Percentiles rank a stretch among this genome's conserved stretches.
Conservation (phyloP, 37 sponge, comb jelly and placozoan genomes). For the Eunapius fragilis region DNA sequence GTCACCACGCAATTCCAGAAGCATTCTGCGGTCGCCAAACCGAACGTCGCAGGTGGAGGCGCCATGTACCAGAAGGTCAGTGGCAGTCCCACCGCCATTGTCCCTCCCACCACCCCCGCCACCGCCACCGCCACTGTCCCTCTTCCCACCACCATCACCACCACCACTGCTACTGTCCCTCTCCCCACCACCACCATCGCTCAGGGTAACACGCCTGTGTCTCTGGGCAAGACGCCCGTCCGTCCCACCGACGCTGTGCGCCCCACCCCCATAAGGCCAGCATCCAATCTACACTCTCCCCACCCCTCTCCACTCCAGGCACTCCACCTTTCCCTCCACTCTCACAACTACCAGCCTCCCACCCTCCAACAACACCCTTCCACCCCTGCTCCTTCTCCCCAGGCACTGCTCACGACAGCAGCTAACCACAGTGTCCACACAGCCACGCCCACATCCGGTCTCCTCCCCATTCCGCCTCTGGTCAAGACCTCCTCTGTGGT, state of each 20-base stretch:
- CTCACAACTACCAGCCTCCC: neutral
- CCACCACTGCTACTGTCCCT: neutral
- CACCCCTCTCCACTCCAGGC: neutral
- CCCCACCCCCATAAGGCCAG: neutral
- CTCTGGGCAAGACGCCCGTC: neutral
- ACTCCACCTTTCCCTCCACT: neutral
- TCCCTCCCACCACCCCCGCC: no score
- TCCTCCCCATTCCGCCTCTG: neutral
- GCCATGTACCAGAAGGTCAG: no score
- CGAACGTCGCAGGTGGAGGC: no score
- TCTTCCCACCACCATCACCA: no score
- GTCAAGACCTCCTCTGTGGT: neutral
- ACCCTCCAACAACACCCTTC: constrained; percentile 2
- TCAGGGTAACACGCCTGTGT: neutral
- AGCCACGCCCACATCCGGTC: neutral
- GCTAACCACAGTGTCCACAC: no score
- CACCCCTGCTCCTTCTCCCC: neutral
- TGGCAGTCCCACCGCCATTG: no score
- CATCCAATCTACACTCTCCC: neutral
- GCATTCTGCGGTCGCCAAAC: no score
- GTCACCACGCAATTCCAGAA: no score
- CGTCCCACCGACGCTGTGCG: neutral
- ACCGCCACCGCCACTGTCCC: no score
- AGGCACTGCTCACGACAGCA: no score
- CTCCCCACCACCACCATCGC: neutral